A percentile compares a stretch with the other conserved stretches of the same genome.
These are phyloP conservation scores for Lagocephalus sceleratus DNA, from an alignment of 2,797 vertebrate genomes.

Conservation along the genomic window DNA sequence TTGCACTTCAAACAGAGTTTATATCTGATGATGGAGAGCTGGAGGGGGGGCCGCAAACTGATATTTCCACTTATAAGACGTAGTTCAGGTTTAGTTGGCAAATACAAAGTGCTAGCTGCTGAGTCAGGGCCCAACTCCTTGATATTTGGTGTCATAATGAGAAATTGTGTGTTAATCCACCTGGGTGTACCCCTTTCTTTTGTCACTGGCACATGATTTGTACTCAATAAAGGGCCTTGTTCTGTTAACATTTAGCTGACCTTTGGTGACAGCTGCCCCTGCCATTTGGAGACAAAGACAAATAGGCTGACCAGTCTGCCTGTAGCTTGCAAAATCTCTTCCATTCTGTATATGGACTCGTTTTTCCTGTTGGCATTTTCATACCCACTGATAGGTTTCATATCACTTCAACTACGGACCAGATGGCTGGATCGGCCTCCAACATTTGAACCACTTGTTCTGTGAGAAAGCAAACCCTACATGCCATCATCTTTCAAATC, in stretches of 20 bases:
- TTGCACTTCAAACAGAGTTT: slow-evolving; percentile 57
- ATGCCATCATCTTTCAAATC: no score
- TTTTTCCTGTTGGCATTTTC: slow-evolving; percentile 61
- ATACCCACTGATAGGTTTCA: neutral
- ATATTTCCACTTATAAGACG: slow-evolving; percentile 26
- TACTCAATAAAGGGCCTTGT: slow-evolving; percentile 54
- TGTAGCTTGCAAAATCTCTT: slow-evolving; percentile 22
- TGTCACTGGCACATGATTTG: slow-evolving; percentile 22
- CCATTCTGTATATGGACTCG: slow-evolving; percentile 15
- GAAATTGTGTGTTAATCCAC: slow-evolving; percentile 21
- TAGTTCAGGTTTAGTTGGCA: neutral
- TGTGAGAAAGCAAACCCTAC: no score
- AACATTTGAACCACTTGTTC: no score
- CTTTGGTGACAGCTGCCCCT: slow-evolving; percentile 68
- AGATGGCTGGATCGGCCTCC: no score
- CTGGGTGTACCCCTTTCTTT: slow-evolving; percentile 29
- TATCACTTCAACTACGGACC: neutral
- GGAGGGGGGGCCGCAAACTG: slow-evolving; percentile 37
- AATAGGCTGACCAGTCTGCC: slow-evolving; percentile 39
- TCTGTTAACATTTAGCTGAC: slow-evolving; percentile 72
- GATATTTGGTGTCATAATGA: slow-evolving; percentile 3
- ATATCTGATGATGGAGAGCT: slow-evolving; percentile 25
- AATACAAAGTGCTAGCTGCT: slow-evolving; percentile 1
- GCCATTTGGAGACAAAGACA: slow-evolving; percentile 70
- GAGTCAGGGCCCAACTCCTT: no score